These are phyloP conservation scores for Vimba vimba DNA, from an alignment of 2,113 vertebrate species.

Conservation along the genomic window DNA sequence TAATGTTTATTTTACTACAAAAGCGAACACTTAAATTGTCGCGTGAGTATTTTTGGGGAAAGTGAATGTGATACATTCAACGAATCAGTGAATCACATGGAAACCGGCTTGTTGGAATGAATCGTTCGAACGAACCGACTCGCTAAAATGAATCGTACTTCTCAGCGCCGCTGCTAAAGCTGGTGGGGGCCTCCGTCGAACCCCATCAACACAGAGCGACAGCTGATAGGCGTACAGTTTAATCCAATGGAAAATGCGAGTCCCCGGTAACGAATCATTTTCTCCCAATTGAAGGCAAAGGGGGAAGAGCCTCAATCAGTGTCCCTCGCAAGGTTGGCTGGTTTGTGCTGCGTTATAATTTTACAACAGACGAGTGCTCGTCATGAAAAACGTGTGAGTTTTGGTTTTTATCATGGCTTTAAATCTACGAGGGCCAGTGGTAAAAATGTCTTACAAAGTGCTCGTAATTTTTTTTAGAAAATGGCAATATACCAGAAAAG, in stretches of 20 bases:
- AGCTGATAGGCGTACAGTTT: slow-evolving; percentile 9
- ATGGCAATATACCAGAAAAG: too few species aligned
- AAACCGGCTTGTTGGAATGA: neutral
- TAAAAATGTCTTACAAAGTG: neutral
- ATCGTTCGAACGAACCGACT: neutral
- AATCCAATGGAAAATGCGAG: slow-evolving; percentile 40
- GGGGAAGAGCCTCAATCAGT: neutral
- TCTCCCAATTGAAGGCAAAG: neutral
- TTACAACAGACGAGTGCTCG: neutral
- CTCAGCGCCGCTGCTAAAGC: neutral
- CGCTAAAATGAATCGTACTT: neutral
- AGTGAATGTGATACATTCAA: too few species aligned
- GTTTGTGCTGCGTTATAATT: neutral
- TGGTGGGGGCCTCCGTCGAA: slow-evolving; percentile 8
- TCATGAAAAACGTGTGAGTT: neutral
- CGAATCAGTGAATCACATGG: neutral
- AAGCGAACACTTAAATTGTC: too few species aligned
- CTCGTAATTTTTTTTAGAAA: neutral
- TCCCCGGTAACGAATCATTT: neutral
- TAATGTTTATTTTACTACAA: too few species aligned
- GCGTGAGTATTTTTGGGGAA: neutral
- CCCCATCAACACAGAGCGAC: neutral
- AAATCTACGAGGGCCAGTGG: neutral
- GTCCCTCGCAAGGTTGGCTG: neutral
- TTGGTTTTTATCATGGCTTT: neutral